These are phyloP conservation scores for Archivesica marissinica DNA, from an alignment of 1,140 invertebrate genomes.

Conservation along the genomic window DNA sequence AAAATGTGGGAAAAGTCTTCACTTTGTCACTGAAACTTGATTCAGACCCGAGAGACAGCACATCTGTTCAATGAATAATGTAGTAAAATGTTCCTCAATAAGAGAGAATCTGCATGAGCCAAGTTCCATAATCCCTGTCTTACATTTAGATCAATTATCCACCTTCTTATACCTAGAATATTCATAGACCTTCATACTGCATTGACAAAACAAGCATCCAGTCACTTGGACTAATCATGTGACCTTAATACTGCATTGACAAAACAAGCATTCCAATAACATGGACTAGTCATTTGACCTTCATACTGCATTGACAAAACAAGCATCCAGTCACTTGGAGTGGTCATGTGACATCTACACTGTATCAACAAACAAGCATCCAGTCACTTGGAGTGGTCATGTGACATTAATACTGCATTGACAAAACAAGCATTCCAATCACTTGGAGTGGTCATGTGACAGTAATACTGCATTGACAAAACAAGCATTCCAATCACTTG, in stretches of 20 bases:
- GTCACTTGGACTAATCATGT: background rate
- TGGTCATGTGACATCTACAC: background rate
- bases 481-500: background rate
- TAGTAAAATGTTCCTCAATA: too few relatives aligned
- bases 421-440: background rate
- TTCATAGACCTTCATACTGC: background rate
- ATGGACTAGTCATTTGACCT: conserved; percentile 17
- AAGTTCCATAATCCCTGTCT: too few relatives aligned
- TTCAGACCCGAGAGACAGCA: too few relatives aligned
- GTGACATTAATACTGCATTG: background rate
- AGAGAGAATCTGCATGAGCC: too few relatives aligned
- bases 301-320: background rate
- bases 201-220: conserved; percentile 5
- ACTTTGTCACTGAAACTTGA: too few relatives aligned
- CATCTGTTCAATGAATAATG: too few relatives aligned
- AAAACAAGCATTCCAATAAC: conserved; percentile 1
- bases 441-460: conserved; percentile 27
- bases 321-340: background rate
- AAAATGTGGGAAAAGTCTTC: too few relatives aligned
- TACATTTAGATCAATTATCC: too few relatives aligned
- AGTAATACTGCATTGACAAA: conserved; percentile 3
- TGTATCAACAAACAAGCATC: conserved; percentile 20
- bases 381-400: background rate
- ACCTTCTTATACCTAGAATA: too few relatives aligned
- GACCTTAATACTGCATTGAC: background rate